Percentiles rank a stretch among this genome's conserved stretches.
Conservation (phyloP, 2,113 vertebrate species). For the Oreochromis spilurus region DNA sequence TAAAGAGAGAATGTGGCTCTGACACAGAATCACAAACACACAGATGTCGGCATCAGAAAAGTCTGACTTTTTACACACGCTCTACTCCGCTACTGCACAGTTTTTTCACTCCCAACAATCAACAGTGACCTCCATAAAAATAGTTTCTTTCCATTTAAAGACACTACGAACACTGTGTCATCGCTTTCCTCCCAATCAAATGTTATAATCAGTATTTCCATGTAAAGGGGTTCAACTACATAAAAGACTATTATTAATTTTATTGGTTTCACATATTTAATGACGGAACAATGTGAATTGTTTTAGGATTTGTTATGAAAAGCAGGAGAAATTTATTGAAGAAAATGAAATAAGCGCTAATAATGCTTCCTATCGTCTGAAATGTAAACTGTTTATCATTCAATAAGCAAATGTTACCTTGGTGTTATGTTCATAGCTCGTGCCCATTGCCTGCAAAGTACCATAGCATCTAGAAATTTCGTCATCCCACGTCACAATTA, state of each 20-base stretch:
- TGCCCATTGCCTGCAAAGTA: background rate
- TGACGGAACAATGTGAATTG: background rate
- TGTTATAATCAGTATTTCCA: background rate
- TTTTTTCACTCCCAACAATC: background rate
- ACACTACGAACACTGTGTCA: background rate
- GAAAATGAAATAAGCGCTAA: background rate
- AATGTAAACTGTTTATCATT: background rate
- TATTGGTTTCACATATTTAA: background rate
- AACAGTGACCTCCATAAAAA: background rate
- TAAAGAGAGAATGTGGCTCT: constrained; percentile 13
- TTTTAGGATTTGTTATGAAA: background rate
- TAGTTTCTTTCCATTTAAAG: background rate
- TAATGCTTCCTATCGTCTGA: background rate
- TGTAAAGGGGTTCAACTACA: background rate
- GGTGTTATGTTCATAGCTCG: background rate
- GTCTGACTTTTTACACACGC: background rate
- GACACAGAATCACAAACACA: background rate
- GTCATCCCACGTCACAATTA: background rate
- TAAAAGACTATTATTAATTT: background rate
- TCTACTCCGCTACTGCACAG: background rate
- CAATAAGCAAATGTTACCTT: background rate
- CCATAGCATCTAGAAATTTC: background rate
- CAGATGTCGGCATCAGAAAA: constrained; percentile 3
- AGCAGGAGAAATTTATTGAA: background rate
- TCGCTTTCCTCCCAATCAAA: background rate